These are phyloP conservation scores for Dione juno DNA, from an alignment of 2,888 invertebrate species.

Conservation along the genomic window DNA sequence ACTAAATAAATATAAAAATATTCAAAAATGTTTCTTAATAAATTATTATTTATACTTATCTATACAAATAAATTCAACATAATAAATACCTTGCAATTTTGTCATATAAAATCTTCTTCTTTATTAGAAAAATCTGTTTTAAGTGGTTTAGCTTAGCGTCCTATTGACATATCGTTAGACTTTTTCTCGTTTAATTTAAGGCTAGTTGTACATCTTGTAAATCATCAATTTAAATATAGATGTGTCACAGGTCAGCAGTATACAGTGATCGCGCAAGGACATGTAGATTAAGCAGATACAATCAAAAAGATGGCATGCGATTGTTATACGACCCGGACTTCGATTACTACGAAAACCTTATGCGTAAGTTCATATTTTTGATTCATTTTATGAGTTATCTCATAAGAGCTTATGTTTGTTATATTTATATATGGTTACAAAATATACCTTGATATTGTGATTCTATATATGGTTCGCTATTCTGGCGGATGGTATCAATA, in stretches of 20 bases:
- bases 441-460: neutral
- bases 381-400: neutral
- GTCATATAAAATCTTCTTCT: too few species aligned
- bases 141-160: too few species aligned
- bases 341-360: constrained; percentile 96
- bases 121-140: too few species aligned
- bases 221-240: neutral
- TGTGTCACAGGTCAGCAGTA: constrained; percentile 87
- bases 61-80: too few species aligned
- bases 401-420: neutral
- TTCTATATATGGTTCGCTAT: constrained; percentile 10
- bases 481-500: constrained; percentile 33
- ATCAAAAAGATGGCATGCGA: constrained; percentile 93
- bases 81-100: too few species aligned
- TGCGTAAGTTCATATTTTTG: constrained; percentile 87
- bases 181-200: too few species aligned
- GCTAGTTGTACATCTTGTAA: neutral
- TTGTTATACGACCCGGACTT: constrained; percentile 95
- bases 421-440: neutral
- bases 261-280: constrained; percentile 94
- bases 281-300: constrained; percentile 92
- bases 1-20: too few species aligned
- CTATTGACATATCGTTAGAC: too few species aligned
- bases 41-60: too few species aligned
- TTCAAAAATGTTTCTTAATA: too few species aligned